These are phyloP conservation scores for Scaeva pyrastri DNA, from an alignment of 2,888 invertebrate species.

Conservation along the genomic window DNA sequence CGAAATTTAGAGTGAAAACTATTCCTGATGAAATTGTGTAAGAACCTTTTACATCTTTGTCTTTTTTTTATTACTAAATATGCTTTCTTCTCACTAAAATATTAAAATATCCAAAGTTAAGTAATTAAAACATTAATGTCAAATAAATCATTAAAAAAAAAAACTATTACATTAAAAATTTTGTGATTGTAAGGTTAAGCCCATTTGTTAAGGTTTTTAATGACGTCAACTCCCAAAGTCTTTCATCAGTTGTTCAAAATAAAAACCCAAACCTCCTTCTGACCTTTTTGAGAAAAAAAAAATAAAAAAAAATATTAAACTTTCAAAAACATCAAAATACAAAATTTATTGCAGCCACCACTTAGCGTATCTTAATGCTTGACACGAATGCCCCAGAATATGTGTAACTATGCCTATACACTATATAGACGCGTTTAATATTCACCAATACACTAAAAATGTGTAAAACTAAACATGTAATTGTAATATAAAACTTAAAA, in stretches of 20 bases:
- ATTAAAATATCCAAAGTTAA: no score
- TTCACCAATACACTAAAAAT: not conserved
- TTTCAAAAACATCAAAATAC: conserved; percentile 41
- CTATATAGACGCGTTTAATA: no score
- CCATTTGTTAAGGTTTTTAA: not conserved
- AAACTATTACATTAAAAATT: not conserved
- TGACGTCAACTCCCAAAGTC: conserved; percentile 18
- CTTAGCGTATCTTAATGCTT: conserved; percentile 57
- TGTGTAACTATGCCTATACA: not conserved
- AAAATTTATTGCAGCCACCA: conserved; percentile 36
- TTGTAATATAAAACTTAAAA: conserved; percentile 14
- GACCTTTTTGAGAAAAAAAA: conserved; percentile 29
- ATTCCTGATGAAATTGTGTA: no score
- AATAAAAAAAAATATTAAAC: conserved; percentile 2
- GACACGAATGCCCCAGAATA: conserved; percentile 55
- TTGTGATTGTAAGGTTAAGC: not conserved
- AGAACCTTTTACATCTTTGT: no score
- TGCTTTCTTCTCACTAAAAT: no score
- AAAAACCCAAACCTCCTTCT: conserved; percentile 1
- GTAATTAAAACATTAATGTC: no score
- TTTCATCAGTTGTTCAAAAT: conserved; percentile 1
- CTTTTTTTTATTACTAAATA: no score
- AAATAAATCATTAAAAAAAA: not conserved
- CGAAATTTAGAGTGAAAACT: no score
- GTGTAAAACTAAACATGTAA: conserved; percentile 41